Conservation (phyloP, 2,888 invertebrate genomes). For the Selenia dentaria region DNA sequence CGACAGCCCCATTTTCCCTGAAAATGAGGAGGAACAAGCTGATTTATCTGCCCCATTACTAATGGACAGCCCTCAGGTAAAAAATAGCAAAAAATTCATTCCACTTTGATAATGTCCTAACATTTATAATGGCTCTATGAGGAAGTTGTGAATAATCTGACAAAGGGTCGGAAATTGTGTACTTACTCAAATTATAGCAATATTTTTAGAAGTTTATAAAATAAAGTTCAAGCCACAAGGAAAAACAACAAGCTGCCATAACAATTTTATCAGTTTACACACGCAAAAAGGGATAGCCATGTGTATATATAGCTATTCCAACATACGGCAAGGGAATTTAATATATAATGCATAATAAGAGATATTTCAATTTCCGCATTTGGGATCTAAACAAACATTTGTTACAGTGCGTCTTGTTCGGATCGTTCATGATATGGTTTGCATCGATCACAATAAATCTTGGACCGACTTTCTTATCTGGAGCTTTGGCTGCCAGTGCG, state of each 20-base stretch:
- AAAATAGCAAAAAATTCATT: conserved; percentile 33
- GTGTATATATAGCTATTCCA: too few species aligned
- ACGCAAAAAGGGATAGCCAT: too few species aligned
- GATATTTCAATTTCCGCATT: too few species aligned
- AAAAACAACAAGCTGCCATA: too few species aligned
- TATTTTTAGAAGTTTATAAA: conserved; percentile 20
- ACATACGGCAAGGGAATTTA: too few species aligned
- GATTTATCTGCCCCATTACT: conserved; percentile 89
- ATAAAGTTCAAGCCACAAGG: too few species aligned
- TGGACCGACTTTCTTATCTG: conserved; percentile 93
- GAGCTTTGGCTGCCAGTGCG: conserved; percentile 92
- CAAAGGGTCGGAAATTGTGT: conserved; percentile 3
- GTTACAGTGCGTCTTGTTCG: conserved; percentile 94
- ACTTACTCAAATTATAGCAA: conserved; percentile 12
- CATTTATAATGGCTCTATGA: conserved; percentile 24
- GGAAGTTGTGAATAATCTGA: neutral
- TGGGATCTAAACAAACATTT: too few species aligned
- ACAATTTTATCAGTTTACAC: too few species aligned
- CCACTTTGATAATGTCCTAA: conserved; percentile 28
- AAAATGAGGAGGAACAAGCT: conserved; percentile 88
- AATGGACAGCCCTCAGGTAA: conserved; percentile 92
- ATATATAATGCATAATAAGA: too few species aligned
- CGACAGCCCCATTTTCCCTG: conserved; percentile 94
- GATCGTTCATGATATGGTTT: conserved; percentile 97
- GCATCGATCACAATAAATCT: conserved; percentile 95